Conservation (phyloP, 2,113 vertebrate species). For the Syngnathus scovelli region DNA sequence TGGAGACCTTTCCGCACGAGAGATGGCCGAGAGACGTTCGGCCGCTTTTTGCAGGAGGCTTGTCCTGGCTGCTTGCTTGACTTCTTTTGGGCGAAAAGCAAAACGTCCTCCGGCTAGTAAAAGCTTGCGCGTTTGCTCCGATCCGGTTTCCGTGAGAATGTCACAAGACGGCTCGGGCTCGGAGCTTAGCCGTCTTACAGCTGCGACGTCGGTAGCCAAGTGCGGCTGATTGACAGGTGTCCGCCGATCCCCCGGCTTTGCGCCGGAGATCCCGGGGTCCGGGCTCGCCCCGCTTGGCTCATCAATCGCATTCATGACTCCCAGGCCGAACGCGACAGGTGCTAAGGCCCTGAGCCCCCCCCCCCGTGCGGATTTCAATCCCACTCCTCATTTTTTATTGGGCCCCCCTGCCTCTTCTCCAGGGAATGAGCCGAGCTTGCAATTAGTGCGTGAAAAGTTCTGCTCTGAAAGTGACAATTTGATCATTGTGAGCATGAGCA, state of each 20-base stretch:
- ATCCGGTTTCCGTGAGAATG: constrained; percentile 67
- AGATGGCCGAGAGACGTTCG: no score
- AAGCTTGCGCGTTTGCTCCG: constrained; percentile 20
- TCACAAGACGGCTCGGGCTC: constrained; percentile 32
- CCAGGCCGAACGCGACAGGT: constrained; percentile 62
- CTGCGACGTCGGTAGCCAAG: constrained; percentile 52
- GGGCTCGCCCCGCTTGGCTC: constrained; percentile 52
- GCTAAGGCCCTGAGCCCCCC: constrained; percentile 38
- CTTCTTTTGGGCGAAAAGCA: background rate
- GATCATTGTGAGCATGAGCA: no score
- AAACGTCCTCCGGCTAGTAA: background rate
- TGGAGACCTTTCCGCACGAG: no score
- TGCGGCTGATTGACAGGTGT: constrained; percentile 72
- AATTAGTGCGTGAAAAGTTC: constrained; percentile 27
- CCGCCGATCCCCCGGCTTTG: constrained; percentile 68
- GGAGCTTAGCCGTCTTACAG: constrained; percentile 49
- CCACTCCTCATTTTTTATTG: constrained; percentile 47
- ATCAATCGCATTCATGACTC: constrained; percentile 58
- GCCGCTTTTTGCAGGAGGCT: no score
- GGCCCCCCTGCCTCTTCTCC: constrained; percentile 7
- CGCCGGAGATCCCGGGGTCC: constrained; percentile 62
- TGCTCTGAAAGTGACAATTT: no score
- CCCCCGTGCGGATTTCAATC: constrained; percentile 33
- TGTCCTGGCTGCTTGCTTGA: background rate
- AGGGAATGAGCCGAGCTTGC: constrained; percentile 49